Percentiles rank a stretch among this genome's conserved stretches.
Conservation (phyloP, 1,140 invertebrate genomes). For the Solenopsis invicta region DNA sequence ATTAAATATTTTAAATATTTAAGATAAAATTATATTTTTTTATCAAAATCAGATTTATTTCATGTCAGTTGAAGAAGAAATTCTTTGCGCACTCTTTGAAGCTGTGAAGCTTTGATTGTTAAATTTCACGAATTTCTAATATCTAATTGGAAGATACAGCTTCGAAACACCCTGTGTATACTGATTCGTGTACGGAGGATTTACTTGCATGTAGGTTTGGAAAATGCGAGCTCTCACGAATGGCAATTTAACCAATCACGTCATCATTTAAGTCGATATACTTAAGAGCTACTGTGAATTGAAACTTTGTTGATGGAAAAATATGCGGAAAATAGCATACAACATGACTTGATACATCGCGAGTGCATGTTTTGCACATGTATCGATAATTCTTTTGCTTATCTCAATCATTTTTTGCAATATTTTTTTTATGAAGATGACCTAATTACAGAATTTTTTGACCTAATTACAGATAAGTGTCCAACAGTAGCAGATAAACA, state of each 20-base stretch:
- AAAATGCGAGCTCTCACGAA: conserved; percentile 66
- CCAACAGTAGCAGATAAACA: neutral
- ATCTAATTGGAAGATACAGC: neutral
- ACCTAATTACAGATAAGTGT: neutral
- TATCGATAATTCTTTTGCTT: neutral
- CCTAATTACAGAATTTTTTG: too few species aligned
- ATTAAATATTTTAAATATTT: neutral
- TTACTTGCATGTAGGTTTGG: conserved; percentile 33
- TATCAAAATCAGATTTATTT: neutral
- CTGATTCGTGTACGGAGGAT: neutral
- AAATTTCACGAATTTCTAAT: neutral
- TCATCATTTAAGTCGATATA: conserved; percentile 49
- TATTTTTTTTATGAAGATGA: neutral
- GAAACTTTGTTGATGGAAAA: conserved; percentile 12
- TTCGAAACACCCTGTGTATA: conserved; percentile 27
- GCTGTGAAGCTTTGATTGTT: neutral
- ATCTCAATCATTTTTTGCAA: neutral
- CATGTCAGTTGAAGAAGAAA: neutral
- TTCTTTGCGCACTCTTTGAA: neutral
- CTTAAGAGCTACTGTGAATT: conserved; percentile 39
- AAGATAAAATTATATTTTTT: neutral
- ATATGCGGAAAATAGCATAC: neutral
- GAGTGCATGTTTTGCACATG: neutral
- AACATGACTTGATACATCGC: neutral
- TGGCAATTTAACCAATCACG: conserved; percentile 65